Base-by-base conservation (phyloP, 2,888 invertebrate genomes). In the Eugnorisma glareosa region DNA sequence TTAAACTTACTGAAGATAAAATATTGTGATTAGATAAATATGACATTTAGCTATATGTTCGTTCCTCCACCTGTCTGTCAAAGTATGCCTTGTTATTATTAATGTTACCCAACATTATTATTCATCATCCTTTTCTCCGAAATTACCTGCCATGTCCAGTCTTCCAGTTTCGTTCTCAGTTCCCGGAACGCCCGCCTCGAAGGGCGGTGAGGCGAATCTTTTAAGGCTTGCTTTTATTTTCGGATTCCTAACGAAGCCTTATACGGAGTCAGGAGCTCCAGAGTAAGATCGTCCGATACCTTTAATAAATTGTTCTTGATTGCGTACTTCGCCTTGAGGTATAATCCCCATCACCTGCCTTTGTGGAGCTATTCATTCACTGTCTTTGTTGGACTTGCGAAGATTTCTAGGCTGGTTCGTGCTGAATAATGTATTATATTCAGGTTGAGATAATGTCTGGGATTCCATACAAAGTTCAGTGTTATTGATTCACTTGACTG, bases 221-320 rank as follows among this genome's bases (percentile, higher is more conserved):
- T 77, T 45, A 71, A 61, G 21, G 11, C 76, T 88, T 86, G 81
- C 81, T 85, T 85, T 88, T 86, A 82, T 85, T 89, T 87, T 88
- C 78, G 76, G 81, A 85, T 85, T 82, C 88, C 78, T 78, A 79
- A 86, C 77, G 81, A 84, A 82, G 77, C 82, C 81, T 82, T 84
- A 79, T 82, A 81, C n/a, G 81, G 78, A 84, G 79, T 73, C 71
- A 78, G 85, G 79, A 80, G 88, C 84, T 79, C 67, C 63, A 66
- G 75, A 83, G 78, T 78, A 51, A 87, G 89, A 89, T 84, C 18
- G 81, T 75, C 67, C 64, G 81, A 89, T 88, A 89, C 69, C 79
- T 86, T 77, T 82, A 79, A 84, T 89, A 85, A 83, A 85, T 89
- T 85, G 77, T 85, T 83, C 76, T 82, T 85, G 85, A 88, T 85